These are phyloP conservation scores for Leptestheria dahalacensis DNA, from an alignment of 1,140 invertebrate species.

Conservation along the genomic window DNA sequence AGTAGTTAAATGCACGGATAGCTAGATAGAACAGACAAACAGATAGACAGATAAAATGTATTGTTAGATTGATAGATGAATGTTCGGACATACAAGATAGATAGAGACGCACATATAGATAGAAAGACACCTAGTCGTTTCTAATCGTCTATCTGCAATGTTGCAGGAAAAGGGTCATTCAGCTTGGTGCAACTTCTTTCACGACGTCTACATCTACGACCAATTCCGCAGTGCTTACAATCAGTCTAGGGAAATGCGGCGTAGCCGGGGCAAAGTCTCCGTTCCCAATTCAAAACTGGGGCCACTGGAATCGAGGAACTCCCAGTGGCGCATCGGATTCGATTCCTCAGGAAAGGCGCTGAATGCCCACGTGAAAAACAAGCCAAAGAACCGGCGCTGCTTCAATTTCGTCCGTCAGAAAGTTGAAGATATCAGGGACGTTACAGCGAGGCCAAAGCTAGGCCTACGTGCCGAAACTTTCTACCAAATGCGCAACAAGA, in stretches of 20 bases:
- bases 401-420: neutral
- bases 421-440: neutral
- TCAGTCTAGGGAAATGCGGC: neutral
- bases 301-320: neutral
- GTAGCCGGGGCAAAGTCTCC: neutral
- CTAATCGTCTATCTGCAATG: neutral
- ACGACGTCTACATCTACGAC: neutral
- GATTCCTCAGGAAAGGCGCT: neutral
- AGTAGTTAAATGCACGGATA: no score
- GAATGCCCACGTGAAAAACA: neutral
- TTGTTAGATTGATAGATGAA: no score
- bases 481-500: neutral
- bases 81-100: no score
- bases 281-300: neutral
- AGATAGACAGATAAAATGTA: no score
- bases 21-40: no score
- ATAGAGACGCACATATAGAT: no score
- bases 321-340: neutral
- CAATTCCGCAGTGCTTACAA: neutral
- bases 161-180: neutral
- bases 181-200: neutral
- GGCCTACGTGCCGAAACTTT: neutral
- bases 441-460: neutral
- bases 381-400: neutral
- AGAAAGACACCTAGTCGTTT: neutral